These are phyloP conservation scores for Sander vitreus DNA, from an alignment of 2,113 vertebrate species.

Conservation along the genomic window DNA sequence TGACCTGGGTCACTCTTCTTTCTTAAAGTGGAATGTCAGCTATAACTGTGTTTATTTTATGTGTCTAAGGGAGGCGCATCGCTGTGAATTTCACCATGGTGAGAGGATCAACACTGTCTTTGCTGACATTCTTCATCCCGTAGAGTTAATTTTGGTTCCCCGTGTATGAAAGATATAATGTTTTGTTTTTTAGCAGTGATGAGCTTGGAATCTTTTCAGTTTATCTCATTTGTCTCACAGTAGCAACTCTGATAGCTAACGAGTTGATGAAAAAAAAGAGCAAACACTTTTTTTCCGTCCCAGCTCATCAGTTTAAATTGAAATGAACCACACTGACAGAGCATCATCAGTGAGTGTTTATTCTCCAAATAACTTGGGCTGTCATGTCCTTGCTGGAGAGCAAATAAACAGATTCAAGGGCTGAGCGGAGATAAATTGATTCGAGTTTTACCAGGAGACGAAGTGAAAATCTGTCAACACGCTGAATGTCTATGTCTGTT, in stretches of 20 bases:
- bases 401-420: conserved; percentile 57
- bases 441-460: conserved; percentile 16
- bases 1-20: conserved; percentile 64
- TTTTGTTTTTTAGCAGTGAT: not conserved
- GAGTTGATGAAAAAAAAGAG: conserved; percentile 27
- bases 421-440: conserved; percentile 35
- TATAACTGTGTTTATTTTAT: conserved; percentile 61
- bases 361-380: conserved; percentile 45
- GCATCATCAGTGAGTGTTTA: conserved; percentile 35
- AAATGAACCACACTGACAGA: conserved; percentile 25
- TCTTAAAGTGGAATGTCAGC: conserved; percentile 61
- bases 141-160: conserved; percentile 11
- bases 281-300: not conserved
- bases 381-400: conserved; percentile 54
- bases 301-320: conserved; percentile 36
- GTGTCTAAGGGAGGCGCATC: conserved; percentile 42
- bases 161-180: not conserved
- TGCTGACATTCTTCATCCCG: conserved; percentile 17
- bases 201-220: not conserved
- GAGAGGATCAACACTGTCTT: conserved; percentile 35
- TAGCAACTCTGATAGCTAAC: conserved; percentile 28
- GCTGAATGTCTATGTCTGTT: conserved; percentile 19
- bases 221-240: conserved; percentile 31
- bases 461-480: conserved; percentile 18
- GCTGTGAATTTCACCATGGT: conserved; percentile 30